Percentiles rank a stretch among this genome's conserved stretches.
These are phyloP conservation scores for Sakesphorus luctuosus DNA, from an alignment of 2,113 vertebrate genomes.

Conservation along the genomic window DNA sequence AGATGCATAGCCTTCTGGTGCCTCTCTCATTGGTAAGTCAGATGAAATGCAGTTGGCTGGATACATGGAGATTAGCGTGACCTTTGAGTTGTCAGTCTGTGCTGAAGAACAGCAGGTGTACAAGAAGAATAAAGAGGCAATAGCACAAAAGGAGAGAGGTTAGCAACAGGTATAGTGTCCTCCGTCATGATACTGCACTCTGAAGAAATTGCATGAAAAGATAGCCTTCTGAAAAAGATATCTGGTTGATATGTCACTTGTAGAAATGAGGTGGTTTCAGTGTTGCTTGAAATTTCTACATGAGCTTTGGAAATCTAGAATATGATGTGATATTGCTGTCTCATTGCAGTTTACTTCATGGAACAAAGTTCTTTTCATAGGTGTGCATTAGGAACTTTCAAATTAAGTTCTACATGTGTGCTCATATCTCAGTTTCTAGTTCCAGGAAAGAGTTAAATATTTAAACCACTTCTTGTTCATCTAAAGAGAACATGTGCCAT, in stretches of 20 bases:
- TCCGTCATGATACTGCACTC: conserved; percentile 20
- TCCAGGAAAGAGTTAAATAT: neutral
- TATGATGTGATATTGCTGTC: neutral
- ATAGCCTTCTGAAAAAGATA: conserved; percentile 42
- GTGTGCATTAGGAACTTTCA: neutral
- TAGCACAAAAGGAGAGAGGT: conserved; percentile 52
- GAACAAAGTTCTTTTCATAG: neutral
- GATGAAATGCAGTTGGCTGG: conserved; percentile 42
- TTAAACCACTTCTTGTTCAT: neutral
- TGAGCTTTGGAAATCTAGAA: neutral
- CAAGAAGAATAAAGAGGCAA: conserved; percentile 50
- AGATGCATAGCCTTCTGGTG: conserved; percentile 17
- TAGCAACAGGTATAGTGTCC: conserved; percentile 17
- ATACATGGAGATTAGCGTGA: conserved; percentile 26
- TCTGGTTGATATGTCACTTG: conserved; percentile 40
- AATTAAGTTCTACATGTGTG: neutral
- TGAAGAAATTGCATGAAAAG: conserved; percentile 25
- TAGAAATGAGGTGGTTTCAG: conserved; percentile 21
- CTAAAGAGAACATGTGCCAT: neutral
- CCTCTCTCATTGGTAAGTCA: conserved; percentile 56
- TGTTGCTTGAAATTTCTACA: conserved; percentile 37
- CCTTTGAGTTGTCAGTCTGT: conserved; percentile 53
- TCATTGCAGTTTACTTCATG: neutral
- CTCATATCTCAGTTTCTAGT: neutral
- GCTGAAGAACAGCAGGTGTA: conserved; percentile 58